Base-by-base conservation (phyloP, 2,797 vertebrate genomes). In the Hypotaenidia okinawae region DNA sequence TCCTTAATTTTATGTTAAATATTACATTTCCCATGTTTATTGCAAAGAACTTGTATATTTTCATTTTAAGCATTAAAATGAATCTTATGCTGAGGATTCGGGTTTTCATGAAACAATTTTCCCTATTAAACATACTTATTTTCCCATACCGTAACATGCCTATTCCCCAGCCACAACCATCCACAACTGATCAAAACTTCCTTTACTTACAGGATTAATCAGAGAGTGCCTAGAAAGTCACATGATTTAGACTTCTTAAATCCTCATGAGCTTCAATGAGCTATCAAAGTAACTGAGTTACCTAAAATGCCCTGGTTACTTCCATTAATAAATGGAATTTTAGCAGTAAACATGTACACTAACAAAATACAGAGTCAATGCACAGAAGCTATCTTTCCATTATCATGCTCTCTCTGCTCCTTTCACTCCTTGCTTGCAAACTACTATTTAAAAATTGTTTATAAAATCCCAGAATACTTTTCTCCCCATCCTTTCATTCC, bases 401-500 rank as follows among this genome's bases (percentile, higher is more conserved):
- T 66, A 32, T 4, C 72, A 33, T 8, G n/a, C 14, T 32, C 16
- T 33, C 45, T 37, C 6, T 2, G 13, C 7, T 68, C 27, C 37
- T 81, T 76, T 58, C 23, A 45, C 13, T 18, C 16, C 13, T 74
- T 58, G 8, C 55, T 52, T 62, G 10, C 10, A 33, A 89, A 35
- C 21, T 41, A 49, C 10, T 27, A 13, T 9, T 43, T 12, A 35
- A 76, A 41, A 32, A 59, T n/a, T 1, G 37, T 24, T 2, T 41
- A 2, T 14, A 45, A 62, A 47, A 28, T 16, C 7, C 5, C 17
- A 62, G 7, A 15, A 14, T 13, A 4, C 3, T 24, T 64, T 54
- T 30, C 11, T 6, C 2, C 4, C 6, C 2, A 7, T 22, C 4
- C 6, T 37, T 67, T 24, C 69, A 5, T 37, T 59, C 1, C 2